Evolutionary conservation across 2,113 vertebrate genomes (phyloP), one percentile per base, ranked within the genome.

Genomic region (Elachura formosa): DNA sequence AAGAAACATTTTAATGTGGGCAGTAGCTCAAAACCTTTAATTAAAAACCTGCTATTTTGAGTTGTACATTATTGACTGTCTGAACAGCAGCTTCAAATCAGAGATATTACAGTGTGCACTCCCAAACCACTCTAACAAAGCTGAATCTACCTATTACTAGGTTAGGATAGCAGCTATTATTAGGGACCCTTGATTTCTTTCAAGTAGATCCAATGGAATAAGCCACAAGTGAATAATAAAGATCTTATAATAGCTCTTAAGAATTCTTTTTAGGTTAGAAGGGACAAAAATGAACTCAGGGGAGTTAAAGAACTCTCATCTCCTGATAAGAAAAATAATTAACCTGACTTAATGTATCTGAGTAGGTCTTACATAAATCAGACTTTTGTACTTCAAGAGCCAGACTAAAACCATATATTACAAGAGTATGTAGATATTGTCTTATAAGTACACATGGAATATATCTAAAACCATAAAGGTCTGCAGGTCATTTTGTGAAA

Each of bases 221-320:
- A 97, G 96, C 94, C 97, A 98, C 97, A 98, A 98, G 97, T 98
- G 98, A 98, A 98, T 98, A 98, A 98, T 98, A 98, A 98, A 98
- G 97, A 98, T 97, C 96, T 97, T 96, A 98, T 98, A 98, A 98
- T 98, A 97, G 97, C 97, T 85, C 98, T 98, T 93, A 97, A 98
- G 97, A 97, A 97, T 97, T 97, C 97, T 97, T 97, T 97, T 97
- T 95, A 97, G 84, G 88, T 96, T 95, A 92, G 96, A 96, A 98
- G 95, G 95, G 96, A 98, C 92, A 95, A 93, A 98, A 98, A 98
- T 97, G 97, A 98, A 98, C 97, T 97, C 97, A 10, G 89, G 91
- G 97, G 97, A 97, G 91, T 97, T 96, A 96, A 96, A 98, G 97
- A 96, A 94, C 97, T 96, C 98, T 98, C 97, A 96, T 98, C 95